Evolutionary conservation across 2,888 invertebrate species (phyloP).

Genomic region (Ptychoptera albimana): DNA sequence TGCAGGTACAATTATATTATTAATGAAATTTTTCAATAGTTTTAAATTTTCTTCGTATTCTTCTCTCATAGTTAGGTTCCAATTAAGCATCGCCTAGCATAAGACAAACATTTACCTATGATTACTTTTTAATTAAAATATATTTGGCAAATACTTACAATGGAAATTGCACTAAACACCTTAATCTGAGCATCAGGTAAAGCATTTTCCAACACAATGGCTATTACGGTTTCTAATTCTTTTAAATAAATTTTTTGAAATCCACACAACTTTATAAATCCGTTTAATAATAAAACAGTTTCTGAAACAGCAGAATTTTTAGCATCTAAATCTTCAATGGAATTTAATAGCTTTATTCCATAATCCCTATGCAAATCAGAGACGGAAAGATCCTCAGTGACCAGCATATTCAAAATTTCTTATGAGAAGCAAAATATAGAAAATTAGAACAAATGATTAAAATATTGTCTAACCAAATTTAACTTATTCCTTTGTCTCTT

Average conservation of each 20-base stretch:
- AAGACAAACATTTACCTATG: no score
- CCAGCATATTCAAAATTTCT: neutral
- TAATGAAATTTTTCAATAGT: conserved; percentile 16
- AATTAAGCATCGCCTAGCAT: conserved; percentile 10
- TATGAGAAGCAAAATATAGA: neutral
- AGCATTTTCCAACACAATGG: conserved; percentile 19
- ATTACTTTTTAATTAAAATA: no score
- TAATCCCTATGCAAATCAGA: conserved; percentile 18
- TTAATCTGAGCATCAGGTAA: conserved; percentile 24
- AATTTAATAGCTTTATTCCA: conserved; percentile 17
- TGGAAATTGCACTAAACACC: conserved; percentile 23
- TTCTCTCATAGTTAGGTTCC: conserved; percentile 11
- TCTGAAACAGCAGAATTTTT: conserved; percentile 22
- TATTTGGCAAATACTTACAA: conserved; percentile 17
- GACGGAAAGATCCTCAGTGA: neutral
- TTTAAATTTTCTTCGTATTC: conserved; percentile 15
- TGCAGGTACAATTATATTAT: conserved; percentile 20
- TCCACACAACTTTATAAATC: conserved; percentile 20
- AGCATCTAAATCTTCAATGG: conserved; percentile 23
- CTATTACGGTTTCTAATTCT: conserved; percentile 19
- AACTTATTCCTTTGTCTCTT: no score
- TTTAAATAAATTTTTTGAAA: conserved; percentile 16
- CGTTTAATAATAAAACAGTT: conserved; percentile 23
- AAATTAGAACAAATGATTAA: no score
- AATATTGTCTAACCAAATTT: no score